Base-by-base conservation (phyloP, 2,797 vertebrate genomes). In the Apogon talboti region DNA sequence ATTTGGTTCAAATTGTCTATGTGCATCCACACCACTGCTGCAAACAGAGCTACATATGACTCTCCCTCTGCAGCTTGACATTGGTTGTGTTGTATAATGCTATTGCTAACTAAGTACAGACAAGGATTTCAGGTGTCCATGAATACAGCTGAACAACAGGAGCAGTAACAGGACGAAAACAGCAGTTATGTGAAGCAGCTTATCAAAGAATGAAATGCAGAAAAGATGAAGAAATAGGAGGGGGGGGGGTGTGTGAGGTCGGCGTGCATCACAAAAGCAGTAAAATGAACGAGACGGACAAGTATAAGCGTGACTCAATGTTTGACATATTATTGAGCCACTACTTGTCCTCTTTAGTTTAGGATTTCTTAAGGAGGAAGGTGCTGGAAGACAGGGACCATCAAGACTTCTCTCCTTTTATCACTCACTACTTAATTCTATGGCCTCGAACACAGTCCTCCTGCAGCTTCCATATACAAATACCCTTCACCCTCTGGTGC, bases 401-500 rank as follows among this genome's bases (percentile, higher is more conserved):
- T 83, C 77, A 79, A 59, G 38, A 70, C 37, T 57, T 62, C 74
- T 75, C 47, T 37, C 47, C 58, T 50, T 38, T 11, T 48, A 74
- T 77, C 41, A 10, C 59, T 78, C 48, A 48, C 33, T 47, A 55
- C 30, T 14, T 50, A 6, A 14, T 74, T 49, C 18, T 64, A 42
- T 38, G 28, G 56, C 49, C 61, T 67, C 45, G 35, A 41, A 59
- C 64, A 40, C 74, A 66, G 62, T 54, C 33, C 58, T 72, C 66
- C 83, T 66, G 80, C 70, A 81, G 76, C 70, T 78, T 40, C 47
- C 35, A 58, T 56, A 68, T 73, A 81, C 79, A 40, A 71, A 75
- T 48, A 58, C 43, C 64, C 59, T 55, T 65, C 65, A 66, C 46
- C 16, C 8, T 74, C 61, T 67, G 59, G 59, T 44, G 74, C 69